These are phyloP conservation scores for Bombycilla garrulus DNA, from an alignment of 2,113 vertebrate species.

Conservation along the genomic window DNA sequence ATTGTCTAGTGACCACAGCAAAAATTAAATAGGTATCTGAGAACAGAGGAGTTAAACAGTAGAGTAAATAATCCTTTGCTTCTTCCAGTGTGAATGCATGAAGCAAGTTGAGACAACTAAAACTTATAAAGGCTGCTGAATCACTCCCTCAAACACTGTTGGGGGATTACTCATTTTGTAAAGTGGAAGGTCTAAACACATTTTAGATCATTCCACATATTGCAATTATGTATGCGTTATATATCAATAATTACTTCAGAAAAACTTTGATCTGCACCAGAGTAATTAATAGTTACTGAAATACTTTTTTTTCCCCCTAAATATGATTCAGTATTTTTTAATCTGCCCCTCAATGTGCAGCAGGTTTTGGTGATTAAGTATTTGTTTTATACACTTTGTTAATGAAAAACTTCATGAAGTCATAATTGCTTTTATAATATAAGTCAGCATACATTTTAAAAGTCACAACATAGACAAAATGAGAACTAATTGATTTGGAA, in stretches of 20 bases:
- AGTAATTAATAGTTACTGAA: neutral
- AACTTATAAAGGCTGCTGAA: neutral
- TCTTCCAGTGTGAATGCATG: neutral
- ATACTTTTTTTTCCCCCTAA: neutral
- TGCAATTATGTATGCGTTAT: neutral
- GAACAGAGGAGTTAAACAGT: neutral
- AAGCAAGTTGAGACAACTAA: neutral
- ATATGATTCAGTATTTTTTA: neutral
- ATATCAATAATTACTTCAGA: neutral
- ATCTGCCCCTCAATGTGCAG: neutral
- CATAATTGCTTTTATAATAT: neutral
- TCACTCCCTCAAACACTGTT: neutral
- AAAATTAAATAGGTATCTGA: neutral
- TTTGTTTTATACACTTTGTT: neutral
- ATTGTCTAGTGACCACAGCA: neutral
- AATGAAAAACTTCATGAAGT: neutral
- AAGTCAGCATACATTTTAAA: neutral
- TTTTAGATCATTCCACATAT: neutral
- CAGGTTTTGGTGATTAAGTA: neutral
- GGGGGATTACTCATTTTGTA: neutral
- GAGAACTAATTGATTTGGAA: neutral
- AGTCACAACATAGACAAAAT: neutral
- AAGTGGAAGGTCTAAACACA: neutral
- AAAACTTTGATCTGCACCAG: neutral
- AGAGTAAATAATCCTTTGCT: neutral